Evolutionary conservation across 2,888 invertebrate genomes (phyloP).

Genomic region (Margaritifera margaritifera): DNA sequence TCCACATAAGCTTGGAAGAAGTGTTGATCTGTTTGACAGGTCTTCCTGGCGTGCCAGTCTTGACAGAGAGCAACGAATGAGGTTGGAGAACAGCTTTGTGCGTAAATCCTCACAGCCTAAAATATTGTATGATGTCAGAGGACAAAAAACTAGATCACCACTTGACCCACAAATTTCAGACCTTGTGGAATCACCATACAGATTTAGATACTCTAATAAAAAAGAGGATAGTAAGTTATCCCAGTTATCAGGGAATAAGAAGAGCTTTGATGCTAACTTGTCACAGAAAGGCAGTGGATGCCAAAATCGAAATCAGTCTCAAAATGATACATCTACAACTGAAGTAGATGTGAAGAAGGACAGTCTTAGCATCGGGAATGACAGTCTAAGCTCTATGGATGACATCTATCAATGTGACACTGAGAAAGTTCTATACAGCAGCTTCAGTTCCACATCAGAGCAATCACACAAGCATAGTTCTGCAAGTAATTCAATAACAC

Average conservation of each 20-base stretch:
- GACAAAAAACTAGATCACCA: no score
- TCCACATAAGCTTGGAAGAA: slow-evolving; percentile 36
- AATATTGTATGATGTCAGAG: no score
- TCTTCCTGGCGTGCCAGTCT: slow-evolving; percentile 36
- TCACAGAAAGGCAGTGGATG: no score
- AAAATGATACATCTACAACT: no score
- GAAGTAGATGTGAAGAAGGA: no score
- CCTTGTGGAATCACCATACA: slow-evolving; percentile 21
- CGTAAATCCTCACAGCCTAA: no score
- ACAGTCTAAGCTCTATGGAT: no score
- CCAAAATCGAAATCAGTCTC: no score
- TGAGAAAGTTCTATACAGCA: background rate
- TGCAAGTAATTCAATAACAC: background rate
- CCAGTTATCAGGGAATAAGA: no score
- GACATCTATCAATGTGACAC: background rate
- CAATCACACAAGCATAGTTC: slow-evolving; percentile 1
- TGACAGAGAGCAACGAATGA: slow-evolving; percentile 25
- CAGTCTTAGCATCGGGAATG: no score
- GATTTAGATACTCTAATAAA: slow-evolving; percentile 12
- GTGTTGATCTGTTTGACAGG: slow-evolving; percentile 36
- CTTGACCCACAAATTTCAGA: background rate
- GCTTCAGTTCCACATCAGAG: background rate
- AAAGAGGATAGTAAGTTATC: background rate
- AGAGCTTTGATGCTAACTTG: no score
- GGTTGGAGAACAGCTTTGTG: slow-evolving; percentile 1